Conservation (phyloP, 1,140 invertebrate genomes). For the Drosophila ohnishii region DNA sequence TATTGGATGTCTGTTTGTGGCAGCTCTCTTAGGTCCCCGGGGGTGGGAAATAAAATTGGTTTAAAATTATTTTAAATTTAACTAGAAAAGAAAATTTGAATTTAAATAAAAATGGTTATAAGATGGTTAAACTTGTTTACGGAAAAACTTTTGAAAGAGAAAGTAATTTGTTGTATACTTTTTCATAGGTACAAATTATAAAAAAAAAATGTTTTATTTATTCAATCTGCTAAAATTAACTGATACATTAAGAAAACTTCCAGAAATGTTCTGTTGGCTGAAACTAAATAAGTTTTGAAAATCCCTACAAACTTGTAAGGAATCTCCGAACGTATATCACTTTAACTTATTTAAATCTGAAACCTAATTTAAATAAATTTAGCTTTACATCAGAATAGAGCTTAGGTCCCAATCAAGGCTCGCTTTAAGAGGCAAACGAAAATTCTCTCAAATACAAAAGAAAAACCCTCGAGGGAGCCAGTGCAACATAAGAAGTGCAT, state of each 20-base stretch:
- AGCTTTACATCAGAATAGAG: not conserved
- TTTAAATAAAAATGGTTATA: no score
- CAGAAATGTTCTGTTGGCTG: no score
- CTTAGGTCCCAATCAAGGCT: conserved; percentile 1
- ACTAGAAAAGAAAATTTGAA: no score
- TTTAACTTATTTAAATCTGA: not conserved
- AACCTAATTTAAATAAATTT: not conserved
- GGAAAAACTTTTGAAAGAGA: no score
- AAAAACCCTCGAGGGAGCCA: conserved; percentile 1
- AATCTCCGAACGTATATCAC: not conserved
- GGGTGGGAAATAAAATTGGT: not conserved
- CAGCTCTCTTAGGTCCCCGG: not conserved
- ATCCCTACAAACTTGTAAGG: not conserved
- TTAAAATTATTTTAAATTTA: not conserved
- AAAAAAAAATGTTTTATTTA: not conserved
- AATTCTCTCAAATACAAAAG: not conserved
- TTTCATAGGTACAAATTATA: no score
- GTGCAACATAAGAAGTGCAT: conserved; percentile 66
- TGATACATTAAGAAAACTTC: not conserved
- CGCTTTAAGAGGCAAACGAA: not conserved
- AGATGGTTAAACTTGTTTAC: no score
- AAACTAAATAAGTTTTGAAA: not conserved
- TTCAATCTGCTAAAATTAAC: rapidly evolving
- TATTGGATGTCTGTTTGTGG: conserved; percentile 34
- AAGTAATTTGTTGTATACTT: no score